Evolutionary conservation across 1,140 invertebrate species (phyloP), one percentile per base, ranked within the genome.

Genomic region (Camponotus vicinus): DNA sequence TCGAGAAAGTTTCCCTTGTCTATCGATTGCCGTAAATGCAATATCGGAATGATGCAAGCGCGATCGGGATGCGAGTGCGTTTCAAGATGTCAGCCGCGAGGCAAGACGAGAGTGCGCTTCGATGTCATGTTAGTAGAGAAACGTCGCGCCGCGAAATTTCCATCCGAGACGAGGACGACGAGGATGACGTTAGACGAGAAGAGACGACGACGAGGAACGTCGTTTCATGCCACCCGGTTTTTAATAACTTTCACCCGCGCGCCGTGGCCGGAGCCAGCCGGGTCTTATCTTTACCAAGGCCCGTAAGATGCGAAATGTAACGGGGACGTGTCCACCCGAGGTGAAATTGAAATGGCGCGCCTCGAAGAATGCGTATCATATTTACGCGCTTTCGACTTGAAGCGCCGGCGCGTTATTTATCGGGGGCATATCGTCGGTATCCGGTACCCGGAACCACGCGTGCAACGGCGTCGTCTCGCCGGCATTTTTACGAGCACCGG

Each of bases 161-260:
- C 49, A 15, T 59, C 34, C 37, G 52, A 59, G 49, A 42, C 70
- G 73, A n/a, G 37, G n/a, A 42, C 42, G 49, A 42, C 71, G 73
- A n/a, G 37, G n/a, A 42, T 73, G 49, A 52, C 63, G 37, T 34
- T 45, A 42, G 27, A 63, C 71, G 32, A 45, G 11, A 42, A 21
- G 55, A 52, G 70, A 49, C 27, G n/a, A 42, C 42, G 49, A 42
- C 71, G 73, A n/a, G 37, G n/a, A 42, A 49, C 59, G n/a, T 52
- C 18, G 61, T 42, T 61, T 34, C 21, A n/a, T n/a, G 59, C 63
- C 9, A 13, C 73, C 85, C 66, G 79, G 73, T 86, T 90, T 90
- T 90, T 89, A 90, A 90, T 90, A 90, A 90, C 89, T 90, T 90
- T 90, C 89, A 87, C 89, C 67, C 59, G 85, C 59, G 71, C 59